Evolutionary conservation across 1,140 invertebrate species (phyloP).

Genomic region (Diabrotica undecimpunctata): DNA sequence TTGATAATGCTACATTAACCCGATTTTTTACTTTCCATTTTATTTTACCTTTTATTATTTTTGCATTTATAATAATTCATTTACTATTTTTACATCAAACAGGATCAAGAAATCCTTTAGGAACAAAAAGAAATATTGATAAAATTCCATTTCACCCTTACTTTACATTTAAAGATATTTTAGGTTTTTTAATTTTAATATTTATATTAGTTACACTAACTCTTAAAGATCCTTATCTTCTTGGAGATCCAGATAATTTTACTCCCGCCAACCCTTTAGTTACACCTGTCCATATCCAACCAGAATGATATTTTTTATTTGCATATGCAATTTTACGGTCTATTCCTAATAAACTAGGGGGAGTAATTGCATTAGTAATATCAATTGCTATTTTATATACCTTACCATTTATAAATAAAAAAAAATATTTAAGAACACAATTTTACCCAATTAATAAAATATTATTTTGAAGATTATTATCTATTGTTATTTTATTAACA

Average conservation of each 20-base stretch:
- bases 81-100: conserved; percentile 60
- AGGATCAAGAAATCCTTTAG: conserved; percentile 60
- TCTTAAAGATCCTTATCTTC: conserved; percentile 51
- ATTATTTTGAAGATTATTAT: conserved; percentile 56
- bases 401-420: conserved; percentile 53
- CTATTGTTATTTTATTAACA: conserved; percentile 57
- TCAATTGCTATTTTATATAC: conserved; percentile 61
- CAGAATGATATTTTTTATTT: conserved; percentile 75
- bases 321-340: conserved; percentile 70
- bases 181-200: conserved; percentile 50
- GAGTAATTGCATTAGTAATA: conserved; percentile 61
- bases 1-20: conserved; percentile 63
- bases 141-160: conserved; percentile 62
- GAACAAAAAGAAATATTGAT: conserved; percentile 56
- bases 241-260: conserved; percentile 68
- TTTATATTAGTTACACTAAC: conserved; percentile 33
- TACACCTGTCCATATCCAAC: conserved; percentile 68
- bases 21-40: conserved; percentile 72
- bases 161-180: conserved; percentile 46
- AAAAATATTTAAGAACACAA: conserved; percentile 52
- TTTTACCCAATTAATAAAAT: conserved; percentile 58
- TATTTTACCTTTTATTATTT: conserved; percentile 64
- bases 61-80: conserved; percentile 57
- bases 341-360: conserved; percentile 71
- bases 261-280: conserved; percentile 64